Evolutionary conservation across 2,113 vertebrate genomes (phyloP), one percentile per base, ranked within the genome.

Genomic region (Thalassoma bifasciatum): DNA sequence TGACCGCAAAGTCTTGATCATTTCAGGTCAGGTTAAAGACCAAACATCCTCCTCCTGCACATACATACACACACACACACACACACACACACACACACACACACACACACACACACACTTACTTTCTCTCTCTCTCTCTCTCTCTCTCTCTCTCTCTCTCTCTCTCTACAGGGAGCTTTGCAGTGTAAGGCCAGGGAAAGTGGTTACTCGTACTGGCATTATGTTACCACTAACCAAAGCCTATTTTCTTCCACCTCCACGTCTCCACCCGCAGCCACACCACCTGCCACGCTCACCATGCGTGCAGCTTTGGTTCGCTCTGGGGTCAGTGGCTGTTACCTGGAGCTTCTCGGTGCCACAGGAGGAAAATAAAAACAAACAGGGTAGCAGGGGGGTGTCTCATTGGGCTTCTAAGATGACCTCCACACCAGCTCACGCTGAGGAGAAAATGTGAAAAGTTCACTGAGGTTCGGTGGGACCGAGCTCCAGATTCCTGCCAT

Each of bases 361-460:
- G 58, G 81, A 86, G 79, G 38, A 87, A 86, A 91, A 86, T 73
- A 34, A 50, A 93, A 94, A 94, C 86, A 94, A 94, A 93, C 72
- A 94, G 52, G 65, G 74, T 79, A 81, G 88, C 75, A 30, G 79
- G 86, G 72, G n/a, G 42, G 13, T 10, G 77, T 74, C 82, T 83
- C 82, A 73, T 71, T 86, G 78, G 77, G 69, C 81, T 69, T 88
- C 77, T 86, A 81, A 63, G 73, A 77, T 83, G 86, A 91, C 85
- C 89, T 53, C 12, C 77, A 38, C 50, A n/a, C 63, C 40, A 30
- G 66, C 78, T 76, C 92, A 87, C 10, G 87, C 93, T 92, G 92
- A 73, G 93, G 86, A 89, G 89, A 92, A 93, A 91, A 92, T 90
- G 92, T 86, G 87, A 88, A 90, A 89, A 89, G 88, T 91, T 92